Conservation (phyloP, 2,113 vertebrate species). For the Canis aureus region DNA sequence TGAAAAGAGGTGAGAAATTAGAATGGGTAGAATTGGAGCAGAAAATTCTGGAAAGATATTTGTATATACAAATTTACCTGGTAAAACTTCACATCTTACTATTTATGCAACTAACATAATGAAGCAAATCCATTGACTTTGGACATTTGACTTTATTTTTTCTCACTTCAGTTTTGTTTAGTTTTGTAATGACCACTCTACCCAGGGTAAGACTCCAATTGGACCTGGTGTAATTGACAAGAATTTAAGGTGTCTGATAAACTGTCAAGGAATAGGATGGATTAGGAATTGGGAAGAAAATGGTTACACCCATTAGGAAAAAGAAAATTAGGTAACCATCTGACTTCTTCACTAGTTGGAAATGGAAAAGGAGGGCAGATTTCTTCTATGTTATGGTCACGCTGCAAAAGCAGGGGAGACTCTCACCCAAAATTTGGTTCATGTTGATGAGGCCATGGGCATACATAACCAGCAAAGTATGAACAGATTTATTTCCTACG, state of each 20-base stretch:
- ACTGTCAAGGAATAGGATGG: not conserved
- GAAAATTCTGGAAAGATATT: not conserved
- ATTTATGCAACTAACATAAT: too few species aligned
- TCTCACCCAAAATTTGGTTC: not conserved
- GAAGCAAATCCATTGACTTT: not conserved
- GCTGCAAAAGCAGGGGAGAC: not conserved
- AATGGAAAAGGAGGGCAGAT: not conserved
- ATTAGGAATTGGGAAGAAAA: not conserved
- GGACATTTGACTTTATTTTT: not conserved
- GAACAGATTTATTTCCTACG: not conserved
- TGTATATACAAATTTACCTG: not conserved
- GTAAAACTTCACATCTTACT: not conserved
- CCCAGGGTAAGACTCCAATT: too few species aligned
- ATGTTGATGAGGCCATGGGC: not conserved
- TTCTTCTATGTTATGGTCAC: not conserved
- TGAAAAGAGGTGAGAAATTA: not conserved
- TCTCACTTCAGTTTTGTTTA: not conserved
- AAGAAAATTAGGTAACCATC: not conserved
- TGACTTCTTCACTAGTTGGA: not conserved
- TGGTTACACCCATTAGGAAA: not conserved
- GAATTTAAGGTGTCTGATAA: not conserved
- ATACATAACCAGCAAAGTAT: not conserved
- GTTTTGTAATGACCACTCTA: not conserved
- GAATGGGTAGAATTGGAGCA: not conserved
- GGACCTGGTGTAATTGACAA: not conserved